Percentiles rank a stretch among this genome's conserved stretches.
phyloP scores from a whole-genome alignment of 2,888 invertebrate species.

The Lithophane semibrunnea region DNA sequence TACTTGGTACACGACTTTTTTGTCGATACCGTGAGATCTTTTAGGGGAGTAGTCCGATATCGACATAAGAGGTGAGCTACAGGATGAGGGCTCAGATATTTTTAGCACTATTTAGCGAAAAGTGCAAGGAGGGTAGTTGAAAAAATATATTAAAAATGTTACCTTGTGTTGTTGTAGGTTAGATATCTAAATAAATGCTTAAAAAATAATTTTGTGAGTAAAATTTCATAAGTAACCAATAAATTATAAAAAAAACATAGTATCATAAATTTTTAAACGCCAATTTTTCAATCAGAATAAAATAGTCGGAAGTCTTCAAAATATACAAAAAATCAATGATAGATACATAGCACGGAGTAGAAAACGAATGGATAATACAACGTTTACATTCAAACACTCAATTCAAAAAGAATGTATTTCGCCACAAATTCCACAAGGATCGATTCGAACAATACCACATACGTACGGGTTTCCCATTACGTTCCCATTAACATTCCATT shows the following conservation, averaged over 20 bases:
- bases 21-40: conserved; percentile 53
- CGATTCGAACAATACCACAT: too few species aligned
- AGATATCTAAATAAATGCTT: conserved; percentile 28
- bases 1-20: conserved; percentile 38
- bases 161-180: conserved; percentile 38
- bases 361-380: neutral
- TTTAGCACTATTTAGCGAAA: conserved; percentile 60
- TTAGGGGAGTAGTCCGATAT: conserved; percentile 79
- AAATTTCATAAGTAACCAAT: conserved; percentile 22
- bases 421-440: too few species aligned
- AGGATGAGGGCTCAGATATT: conserved; percentile 67
- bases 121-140: conserved; percentile 36
- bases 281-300: neutral
- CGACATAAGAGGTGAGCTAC: conserved; percentile 76
- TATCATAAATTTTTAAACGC: neutral
- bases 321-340: too few species aligned
- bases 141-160: conserved; percentile 33
- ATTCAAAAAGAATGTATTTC: too few species aligned
- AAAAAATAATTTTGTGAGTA: conserved; percentile 33
- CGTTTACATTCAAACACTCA: too few species aligned
- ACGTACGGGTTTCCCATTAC: too few species aligned
- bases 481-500: neutral
- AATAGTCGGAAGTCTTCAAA: too few species aligned
- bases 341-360: neutral
- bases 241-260: neutral